Evolutionary conservation across 2,797 vertebrate species (phyloP), one percentile per base, ranked within the genome.

Genomic region (Rhodeus uyekii): DNA sequence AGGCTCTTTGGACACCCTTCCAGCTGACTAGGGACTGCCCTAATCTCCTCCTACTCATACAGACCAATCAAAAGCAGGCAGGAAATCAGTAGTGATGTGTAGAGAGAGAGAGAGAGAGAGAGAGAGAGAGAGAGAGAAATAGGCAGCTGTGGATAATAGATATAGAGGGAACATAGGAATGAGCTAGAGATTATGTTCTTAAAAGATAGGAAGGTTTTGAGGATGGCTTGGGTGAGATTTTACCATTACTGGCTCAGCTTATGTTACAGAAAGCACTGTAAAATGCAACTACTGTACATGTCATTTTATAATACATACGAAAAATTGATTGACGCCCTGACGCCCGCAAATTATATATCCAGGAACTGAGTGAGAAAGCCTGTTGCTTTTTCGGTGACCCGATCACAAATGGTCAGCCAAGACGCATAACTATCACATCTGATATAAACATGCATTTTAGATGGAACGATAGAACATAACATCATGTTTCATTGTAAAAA

Each of bases 11-110:
- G 68, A 69, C 19, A 19, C 63, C 44, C 58, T 39, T 80, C 50
- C 76, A 84, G 89, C 92, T 90, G 89, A 90, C 78, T 68, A 76
- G 78, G 87, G 85, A 89, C 91, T 68, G 78, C 87, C 84, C 84
- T 88, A 90, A 91, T 91, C 90, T 88, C 85, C 85, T 89, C 85
- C 87, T 81, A 82, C 61, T 65, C 38, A 16, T 68, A 60, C 50
- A 14, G 74, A 81, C 90, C 87, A 92, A 93, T 93, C 91, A 90
- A 81, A 77, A 42, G 87, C 78, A 84, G 88, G 85, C 88, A 89
- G 87, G 87, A 91, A 90, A 93, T 92, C 89, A 86, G 86, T 87
- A 84, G 83, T 89, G 87, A 90, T 91, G 89, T 82, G 74, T 85
- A 78, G 85, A 81, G 82, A 83, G 85, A 81, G 39, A 53, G 42